These are phyloP conservation scores for Camponotus fellah DNA, from an alignment of 2,888 invertebrate genomes.

Conservation along the genomic window DNA sequence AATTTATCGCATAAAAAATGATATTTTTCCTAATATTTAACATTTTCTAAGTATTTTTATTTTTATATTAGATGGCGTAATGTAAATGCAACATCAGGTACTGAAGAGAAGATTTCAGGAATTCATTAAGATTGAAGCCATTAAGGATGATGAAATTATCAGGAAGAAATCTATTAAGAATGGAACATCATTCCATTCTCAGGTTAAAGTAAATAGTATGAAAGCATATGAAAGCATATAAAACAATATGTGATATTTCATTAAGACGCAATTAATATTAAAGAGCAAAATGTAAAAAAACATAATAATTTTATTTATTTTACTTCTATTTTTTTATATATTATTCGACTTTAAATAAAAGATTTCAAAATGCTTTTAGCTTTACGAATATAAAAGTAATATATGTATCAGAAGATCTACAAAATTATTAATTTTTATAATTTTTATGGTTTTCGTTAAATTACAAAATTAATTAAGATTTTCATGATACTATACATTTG, in stretches of 20 bases:
- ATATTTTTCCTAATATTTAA: not conserved
- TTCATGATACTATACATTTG: not conserved
- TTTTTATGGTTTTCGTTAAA: not conserved
- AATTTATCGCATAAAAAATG: not conserved
- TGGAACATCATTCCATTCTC: not conserved
- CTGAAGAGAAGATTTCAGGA: not conserved
- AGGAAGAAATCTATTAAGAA: not conserved
- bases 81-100: constrained; percentile 40
- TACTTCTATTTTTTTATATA: not conserved
- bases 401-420: not conserved
- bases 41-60: not conserved
- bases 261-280: constrained; percentile 23
- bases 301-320: not conserved
- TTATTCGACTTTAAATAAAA: not conserved
- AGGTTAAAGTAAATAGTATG: not conserved
- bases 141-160: not conserved
- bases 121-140: not conserved
- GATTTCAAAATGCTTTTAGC: not conserved
- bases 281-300: constrained; percentile 14
- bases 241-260: constrained; percentile 35
- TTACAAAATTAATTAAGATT: not conserved
- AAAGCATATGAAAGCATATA: not conserved
- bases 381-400: not conserved
- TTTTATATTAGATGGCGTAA: constrained; percentile 60
- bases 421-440: not conserved